Evolutionary conservation across 2,888 invertebrate species (phyloP).

Genomic region (Chrysina gloriosa): DNA sequence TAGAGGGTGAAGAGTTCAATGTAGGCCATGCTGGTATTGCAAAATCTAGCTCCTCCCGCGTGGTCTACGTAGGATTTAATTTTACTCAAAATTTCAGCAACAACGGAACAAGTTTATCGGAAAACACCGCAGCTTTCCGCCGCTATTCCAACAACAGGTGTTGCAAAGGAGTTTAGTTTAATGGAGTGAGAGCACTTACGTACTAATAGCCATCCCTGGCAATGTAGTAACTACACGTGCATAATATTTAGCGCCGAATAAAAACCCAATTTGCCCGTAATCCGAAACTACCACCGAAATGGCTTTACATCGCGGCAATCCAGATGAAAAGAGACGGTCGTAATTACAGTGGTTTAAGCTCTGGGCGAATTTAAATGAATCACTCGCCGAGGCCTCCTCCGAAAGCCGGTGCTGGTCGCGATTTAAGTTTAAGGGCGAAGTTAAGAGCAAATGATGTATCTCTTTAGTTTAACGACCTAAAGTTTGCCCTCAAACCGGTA

Average conservation of each 20-base stretch:
- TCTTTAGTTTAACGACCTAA: constrained; percentile 12
- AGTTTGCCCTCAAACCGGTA: constrained; percentile 12
- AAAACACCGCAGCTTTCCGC: too few relatives aligned
- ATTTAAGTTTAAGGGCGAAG: constrained; percentile 9
- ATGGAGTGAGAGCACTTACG: too few relatives aligned
- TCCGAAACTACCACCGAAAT: background rate
- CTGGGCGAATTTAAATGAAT: constrained; percentile 16
- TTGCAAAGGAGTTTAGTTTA: too few relatives aligned
- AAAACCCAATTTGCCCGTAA: background rate
- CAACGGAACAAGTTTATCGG: too few relatives aligned
- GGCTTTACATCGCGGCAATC: background rate
- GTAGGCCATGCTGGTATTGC: too few relatives aligned
- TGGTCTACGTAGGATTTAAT: too few relatives aligned
- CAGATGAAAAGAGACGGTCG: background rate
- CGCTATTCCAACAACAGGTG: too few relatives aligned
- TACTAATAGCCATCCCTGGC: too few relatives aligned
- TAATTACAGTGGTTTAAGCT: constrained; percentile 12
- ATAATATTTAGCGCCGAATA: background rate
- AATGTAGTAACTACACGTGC: background rate
- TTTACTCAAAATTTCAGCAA: too few relatives aligned
- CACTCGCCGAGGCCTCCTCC: background rate
- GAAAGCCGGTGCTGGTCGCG: background rate
- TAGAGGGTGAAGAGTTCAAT: too few relatives aligned
- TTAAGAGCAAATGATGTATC: constrained; percentile 12
- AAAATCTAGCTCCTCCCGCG: too few relatives aligned